These are phyloP conservation scores for Tor tambroides DNA, from an alignment of 2,113 vertebrate genomes.

Conservation along the genomic window DNA sequence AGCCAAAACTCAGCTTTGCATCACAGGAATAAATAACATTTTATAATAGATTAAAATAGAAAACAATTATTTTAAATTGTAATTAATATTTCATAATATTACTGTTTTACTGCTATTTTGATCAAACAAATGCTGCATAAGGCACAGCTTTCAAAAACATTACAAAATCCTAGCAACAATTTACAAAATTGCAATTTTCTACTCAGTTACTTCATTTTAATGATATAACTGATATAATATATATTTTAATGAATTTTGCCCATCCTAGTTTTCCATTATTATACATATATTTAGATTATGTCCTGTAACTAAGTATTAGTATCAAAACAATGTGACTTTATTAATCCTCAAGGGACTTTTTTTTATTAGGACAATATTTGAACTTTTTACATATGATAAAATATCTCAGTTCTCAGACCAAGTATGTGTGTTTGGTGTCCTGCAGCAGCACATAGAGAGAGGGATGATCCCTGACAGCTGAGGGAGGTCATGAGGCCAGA, in stretches of 20 bases:
- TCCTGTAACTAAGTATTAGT: not conserved
- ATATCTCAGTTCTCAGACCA: not conserved
- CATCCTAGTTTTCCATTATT: too few species aligned
- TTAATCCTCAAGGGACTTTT: not conserved
- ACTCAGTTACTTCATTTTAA: too few species aligned
- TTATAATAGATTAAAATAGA: not conserved
- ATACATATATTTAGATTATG: too few species aligned
- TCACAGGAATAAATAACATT: too few species aligned
- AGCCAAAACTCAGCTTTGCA: too few species aligned
- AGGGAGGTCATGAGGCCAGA: conserved; percentile 18
- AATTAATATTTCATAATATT: not conserved
- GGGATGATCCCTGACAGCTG: conserved; percentile 19
- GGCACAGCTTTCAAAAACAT: not conserved
- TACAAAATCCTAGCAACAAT: not conserved
- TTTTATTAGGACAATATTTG: not conserved
- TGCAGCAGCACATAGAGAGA: not conserved
- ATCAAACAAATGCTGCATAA: not conserved
- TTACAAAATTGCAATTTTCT: not conserved
- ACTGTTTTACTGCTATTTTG: not conserved
- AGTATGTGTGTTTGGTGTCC: not conserved
- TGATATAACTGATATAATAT: too few species aligned
- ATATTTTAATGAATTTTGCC: too few species aligned
- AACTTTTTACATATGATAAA: not conserved
- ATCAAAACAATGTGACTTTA: not conserved
- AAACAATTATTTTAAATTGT: not conserved